Conservation (phyloP, 1,140 invertebrate genomes). For the Carcinoscorpius rotundicauda region DNA sequence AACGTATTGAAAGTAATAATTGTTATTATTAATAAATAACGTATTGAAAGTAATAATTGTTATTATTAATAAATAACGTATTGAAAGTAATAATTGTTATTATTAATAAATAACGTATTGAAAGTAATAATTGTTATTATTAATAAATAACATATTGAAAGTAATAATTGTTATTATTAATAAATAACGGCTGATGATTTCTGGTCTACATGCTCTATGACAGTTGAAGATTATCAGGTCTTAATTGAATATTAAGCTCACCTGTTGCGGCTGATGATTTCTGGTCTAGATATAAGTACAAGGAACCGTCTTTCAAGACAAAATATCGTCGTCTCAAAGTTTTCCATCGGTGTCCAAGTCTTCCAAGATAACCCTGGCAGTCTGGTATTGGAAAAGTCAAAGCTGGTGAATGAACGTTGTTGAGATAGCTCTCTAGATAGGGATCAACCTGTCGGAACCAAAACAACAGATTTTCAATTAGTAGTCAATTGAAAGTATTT, state of each 20-base stretch:
- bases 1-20: too few relatives aligned
- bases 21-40: too few relatives aligned
- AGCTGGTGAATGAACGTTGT: constrained; percentile 37
- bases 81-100: too few relatives aligned
- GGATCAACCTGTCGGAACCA: constrained; percentile 46
- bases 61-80: too few relatives aligned
- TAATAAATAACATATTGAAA: too few relatives aligned
- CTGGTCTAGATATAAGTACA: constrained; percentile 85
- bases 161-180: too few relatives aligned
- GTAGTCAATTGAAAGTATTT: too few relatives aligned
- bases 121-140: too few relatives aligned
- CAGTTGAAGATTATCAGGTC: too few relatives aligned
- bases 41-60: too few relatives aligned
- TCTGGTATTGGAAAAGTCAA: constrained; percentile 61
- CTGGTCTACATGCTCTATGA: constrained; percentile 49
- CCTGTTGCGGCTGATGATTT: constrained; percentile 75
- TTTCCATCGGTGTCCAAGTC: constrained; percentile 53
- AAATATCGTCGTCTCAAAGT: constrained; percentile 85
- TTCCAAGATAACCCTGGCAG: constrained; percentile 79
- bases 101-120: too few relatives aligned
- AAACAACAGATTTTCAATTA: background rate
- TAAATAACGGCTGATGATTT: constrained; percentile 53
- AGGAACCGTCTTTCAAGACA: constrained; percentile 85
- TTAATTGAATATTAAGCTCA: constrained; percentile 32
- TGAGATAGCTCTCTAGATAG: constrained; percentile 56